Evolutionary conservation across 2,888 invertebrate species (phyloP).

Genomic region (Drosophila mayaguana): DNA sequence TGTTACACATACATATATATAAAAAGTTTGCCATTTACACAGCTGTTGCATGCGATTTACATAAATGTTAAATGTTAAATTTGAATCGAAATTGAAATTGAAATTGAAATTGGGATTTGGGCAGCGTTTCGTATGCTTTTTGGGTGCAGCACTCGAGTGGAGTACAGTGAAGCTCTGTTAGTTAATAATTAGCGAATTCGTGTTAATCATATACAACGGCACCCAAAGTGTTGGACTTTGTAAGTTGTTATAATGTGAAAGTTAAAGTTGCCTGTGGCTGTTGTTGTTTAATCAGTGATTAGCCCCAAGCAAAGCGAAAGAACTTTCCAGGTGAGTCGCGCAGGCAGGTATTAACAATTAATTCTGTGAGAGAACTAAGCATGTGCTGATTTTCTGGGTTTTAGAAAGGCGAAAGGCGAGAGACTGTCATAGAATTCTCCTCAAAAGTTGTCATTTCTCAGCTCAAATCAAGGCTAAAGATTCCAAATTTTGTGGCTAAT

Average conservation of each 20-base stretch:
- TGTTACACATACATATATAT: not conserved
- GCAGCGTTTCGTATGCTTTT: constrained; percentile 33
- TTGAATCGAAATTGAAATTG: constrained; percentile 1
- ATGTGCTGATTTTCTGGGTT: not conserved
- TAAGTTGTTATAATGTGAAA: constrained; percentile 54
- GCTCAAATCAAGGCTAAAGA: constrained; percentile 1
- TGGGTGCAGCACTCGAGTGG: constrained; percentile 15
- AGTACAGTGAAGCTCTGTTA: constrained; percentile 39
- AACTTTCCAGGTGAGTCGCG: constrained; percentile 17
- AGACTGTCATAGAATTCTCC: not conserved
- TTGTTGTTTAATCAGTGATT: constrained; percentile 65
- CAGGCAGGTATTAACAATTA: constrained; percentile 10
- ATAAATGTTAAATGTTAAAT: constrained; percentile 53
- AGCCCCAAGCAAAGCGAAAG: constrained; percentile 55
- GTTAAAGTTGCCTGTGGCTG: constrained; percentile 39
- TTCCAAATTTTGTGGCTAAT: constrained; percentile 9
- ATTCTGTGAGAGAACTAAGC: constrained; percentile 4
- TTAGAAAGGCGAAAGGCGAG: constrained; percentile 37
- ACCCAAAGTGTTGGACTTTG: constrained; percentile 28
- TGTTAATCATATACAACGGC: constrained; percentile 67
- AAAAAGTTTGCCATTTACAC: constrained; percentile 16
- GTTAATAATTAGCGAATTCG: constrained; percentile 73
- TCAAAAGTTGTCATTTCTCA: not conserved
- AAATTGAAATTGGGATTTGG: constrained; percentile 14
- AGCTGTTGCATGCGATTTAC: constrained; percentile 47